A percentile compares a stretch with the other conserved stretches of the same genome.
Evolutionary conservation across 37 sponge, comb jelly and placozoan genomes (phyloP).

Genomic region (Spongilla lacustris): DNA sequence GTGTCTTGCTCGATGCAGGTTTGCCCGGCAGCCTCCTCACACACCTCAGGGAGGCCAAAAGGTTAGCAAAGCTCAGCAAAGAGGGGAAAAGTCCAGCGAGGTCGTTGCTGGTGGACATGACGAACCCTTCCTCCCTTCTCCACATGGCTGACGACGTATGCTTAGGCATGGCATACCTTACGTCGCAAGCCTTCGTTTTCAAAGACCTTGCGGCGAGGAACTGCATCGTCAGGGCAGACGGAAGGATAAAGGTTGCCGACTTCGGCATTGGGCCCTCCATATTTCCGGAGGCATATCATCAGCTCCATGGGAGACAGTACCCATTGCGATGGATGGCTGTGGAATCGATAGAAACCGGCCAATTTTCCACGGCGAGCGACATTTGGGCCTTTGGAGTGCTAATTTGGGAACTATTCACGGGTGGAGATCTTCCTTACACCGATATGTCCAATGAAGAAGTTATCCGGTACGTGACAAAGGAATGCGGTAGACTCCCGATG

Average conservation of each 20-base stretch:
- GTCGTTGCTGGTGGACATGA: not conserved
- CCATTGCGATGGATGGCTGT: conserved; percentile 80
- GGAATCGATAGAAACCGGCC: conserved; percentile 40
- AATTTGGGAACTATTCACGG: conserved; percentile 73
- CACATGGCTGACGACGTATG: conserved; percentile 64
- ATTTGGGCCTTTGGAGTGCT: conserved; percentile 77
- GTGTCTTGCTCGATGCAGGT: conserved; percentile 71
- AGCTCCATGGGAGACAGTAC: not conserved
- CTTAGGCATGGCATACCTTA: conserved; percentile 72
- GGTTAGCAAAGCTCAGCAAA: not conserved
- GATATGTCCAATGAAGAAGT: conserved; percentile 54
- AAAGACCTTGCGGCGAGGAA: conserved; percentile 71
- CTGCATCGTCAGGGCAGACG: conserved; percentile 58
- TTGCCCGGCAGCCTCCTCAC: conserved; percentile 42
- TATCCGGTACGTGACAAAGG: not conserved
- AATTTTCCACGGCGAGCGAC: conserved; percentile 63
- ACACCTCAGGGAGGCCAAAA: conserved; percentile 46
- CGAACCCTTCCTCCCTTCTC: conserved; percentile 24
- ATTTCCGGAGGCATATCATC: conserved; percentile 71
- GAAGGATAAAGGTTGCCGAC: conserved; percentile 64
- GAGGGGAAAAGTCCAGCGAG: not conserved
- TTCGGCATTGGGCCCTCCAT: conserved; percentile 53
- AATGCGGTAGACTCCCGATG: not conserved
- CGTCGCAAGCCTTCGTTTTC: conserved; percentile 46
- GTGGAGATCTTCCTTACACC: conserved; percentile 62